Evolutionary conservation across 2,888 invertebrate genomes (phyloP), one percentile per base, ranked within the genome.

Genomic region (Pandemis cinnamomeana): DNA sequence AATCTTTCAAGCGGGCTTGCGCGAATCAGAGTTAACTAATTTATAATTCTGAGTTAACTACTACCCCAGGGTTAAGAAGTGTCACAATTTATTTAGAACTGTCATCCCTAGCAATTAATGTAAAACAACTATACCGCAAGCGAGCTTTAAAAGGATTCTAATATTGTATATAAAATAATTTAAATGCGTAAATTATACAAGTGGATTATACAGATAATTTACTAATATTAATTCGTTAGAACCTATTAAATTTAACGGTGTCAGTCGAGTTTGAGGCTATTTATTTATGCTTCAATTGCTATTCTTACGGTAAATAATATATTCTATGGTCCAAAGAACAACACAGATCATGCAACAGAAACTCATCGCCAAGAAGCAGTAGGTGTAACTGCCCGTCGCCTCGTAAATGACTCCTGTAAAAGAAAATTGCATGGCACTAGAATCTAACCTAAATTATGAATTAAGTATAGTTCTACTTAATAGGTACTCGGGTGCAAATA

Each of bases 291-390:
- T 77, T 80, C 75, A 81, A 10, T 63, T 69, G 55, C 78, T 82
- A 63, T 79, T 82, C 71, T 84, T 86, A 58, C 86, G 83, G 75
- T 87, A 89, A 5, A 90, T 80, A 48, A 89, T 80, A 77, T 86
- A 90, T 84, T 97, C 97, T 64, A 96, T 87, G 51, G 94, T 90
- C 97, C 97, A 97, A 0, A 96, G 95, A 46, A 96, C 91, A 7
- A 96, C 95, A 83, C 97, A 97, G 5, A 96, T 83, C 53, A 95
- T 89, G 87, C 96, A 96, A 76, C 96, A 95, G 48, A 95, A 91
- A 77, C 96, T 96, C 83, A 97, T 94, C 3, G 96, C 94, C 72
- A 96, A 92, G 84, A 97, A 96, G 74, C 96, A 96, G 80, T 96
- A 91, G 8, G 94, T 88, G 81, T 96, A 96, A 81, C 96, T 96